These are phyloP conservation scores for Babyrousa celebensis DNA, from an alignment of 2,797 vertebrate species.

Conservation along the genomic window DNA sequence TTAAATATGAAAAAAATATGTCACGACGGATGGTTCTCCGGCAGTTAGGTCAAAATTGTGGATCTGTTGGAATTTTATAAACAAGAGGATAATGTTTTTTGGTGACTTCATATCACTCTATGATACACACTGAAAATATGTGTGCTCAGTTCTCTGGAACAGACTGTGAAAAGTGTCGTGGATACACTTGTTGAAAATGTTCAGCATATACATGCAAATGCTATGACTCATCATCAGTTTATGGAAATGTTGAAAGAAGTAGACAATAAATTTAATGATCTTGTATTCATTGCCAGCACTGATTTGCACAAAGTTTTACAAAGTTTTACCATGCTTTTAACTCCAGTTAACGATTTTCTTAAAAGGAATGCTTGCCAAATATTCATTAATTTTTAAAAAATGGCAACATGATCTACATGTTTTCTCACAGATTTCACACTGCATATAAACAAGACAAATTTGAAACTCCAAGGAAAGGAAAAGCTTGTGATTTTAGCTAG, in stretches of 20 bases:
- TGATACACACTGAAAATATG: constrained; percentile 73
- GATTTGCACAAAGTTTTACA: constrained; percentile 66
- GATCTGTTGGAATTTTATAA: constrained; percentile 48
- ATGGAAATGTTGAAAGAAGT: constrained; percentile 51
- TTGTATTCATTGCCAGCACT: constrained; percentile 60
- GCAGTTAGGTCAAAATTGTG: constrained; percentile 25
- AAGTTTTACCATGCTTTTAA: constrained; percentile 71
- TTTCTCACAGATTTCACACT: constrained; percentile 33
- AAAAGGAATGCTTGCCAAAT: constrained; percentile 61
- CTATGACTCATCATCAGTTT: constrained; percentile 70
- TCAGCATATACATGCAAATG: constrained; percentile 25
- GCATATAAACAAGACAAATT: constrained; percentile 28
- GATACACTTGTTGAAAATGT: constrained; percentile 54
- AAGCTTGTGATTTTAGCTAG: constrained; percentile 50
- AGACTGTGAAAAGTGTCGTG: not conserved
- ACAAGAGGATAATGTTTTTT: constrained; percentile 64
- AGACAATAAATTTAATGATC: constrained; percentile 64
- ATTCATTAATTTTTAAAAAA: constrained; percentile 57
- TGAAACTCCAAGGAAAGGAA: constrained; percentile 2
- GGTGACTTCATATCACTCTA: constrained; percentile 54
- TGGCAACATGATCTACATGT: constrained; percentile 13
- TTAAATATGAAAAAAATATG: constrained; percentile 54
- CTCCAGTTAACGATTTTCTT: constrained; percentile 63
- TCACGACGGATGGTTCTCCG: not conserved
- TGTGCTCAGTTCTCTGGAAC: constrained; percentile 65